Percentiles rank a stretch among this genome's conserved stretches.
Conservation (phyloP, 2,888 invertebrate species). For the Himalopsyche japonica region DNA sequence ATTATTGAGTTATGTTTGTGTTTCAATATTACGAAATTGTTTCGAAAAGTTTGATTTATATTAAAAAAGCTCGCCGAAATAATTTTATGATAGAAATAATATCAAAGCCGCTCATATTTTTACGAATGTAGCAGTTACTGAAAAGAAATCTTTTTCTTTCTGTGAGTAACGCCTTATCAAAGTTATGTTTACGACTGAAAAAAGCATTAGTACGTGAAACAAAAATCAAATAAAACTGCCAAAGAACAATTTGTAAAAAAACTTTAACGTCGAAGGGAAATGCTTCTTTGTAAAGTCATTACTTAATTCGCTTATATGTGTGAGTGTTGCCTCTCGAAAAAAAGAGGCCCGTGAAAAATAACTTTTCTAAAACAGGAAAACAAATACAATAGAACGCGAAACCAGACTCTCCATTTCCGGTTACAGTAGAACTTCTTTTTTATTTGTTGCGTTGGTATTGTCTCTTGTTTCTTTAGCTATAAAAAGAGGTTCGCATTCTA, state of each 20-base stretch:
- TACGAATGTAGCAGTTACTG: neutral
- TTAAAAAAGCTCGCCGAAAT: no score
- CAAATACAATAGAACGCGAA: slow-evolving; percentile 3
- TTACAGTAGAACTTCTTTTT: slow-evolving; percentile 21
- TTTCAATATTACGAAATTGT: no score
- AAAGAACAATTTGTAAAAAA: slow-evolving; percentile 1
- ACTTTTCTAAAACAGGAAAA: neutral
- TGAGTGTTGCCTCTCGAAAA: neutral
- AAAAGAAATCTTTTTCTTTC: neutral
- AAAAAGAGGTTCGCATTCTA: slow-evolving; percentile 1
- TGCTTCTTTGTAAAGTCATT: neutral
- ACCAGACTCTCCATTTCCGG: slow-evolving; percentile 27
- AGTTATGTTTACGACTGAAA: neutral
- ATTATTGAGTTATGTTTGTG: no score
- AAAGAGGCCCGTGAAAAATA: slow-evolving; percentile 2
- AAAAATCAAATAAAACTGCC: slow-evolving; percentile 1
- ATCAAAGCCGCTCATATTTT: no score
- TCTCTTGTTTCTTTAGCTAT: slow-evolving; percentile 4
- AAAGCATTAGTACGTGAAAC: neutral
- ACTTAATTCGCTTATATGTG: neutral
- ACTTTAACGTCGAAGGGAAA: neutral
- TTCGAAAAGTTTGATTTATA: no score
- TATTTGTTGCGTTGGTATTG: slow-evolving; percentile 13
- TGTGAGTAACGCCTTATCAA: neutral
- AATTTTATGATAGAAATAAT: no score